Evolutionary conservation across 2,113 vertebrate genomes (phyloP).

Genomic region (Sceloporus tristichus): DNA sequence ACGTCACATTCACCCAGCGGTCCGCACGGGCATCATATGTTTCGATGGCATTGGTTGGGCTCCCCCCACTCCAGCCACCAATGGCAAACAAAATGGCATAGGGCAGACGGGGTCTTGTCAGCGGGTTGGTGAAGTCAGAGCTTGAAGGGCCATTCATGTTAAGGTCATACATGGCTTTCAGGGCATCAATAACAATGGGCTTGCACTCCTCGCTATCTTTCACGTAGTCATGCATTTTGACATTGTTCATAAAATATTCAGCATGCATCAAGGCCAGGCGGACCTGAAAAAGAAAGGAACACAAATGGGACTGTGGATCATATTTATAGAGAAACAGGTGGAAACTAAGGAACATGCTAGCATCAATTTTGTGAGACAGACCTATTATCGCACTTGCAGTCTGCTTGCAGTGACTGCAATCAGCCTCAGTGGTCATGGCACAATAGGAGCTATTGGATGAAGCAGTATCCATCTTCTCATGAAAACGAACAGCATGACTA

Average conservation of each 20-base stretch:
- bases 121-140: slow-evolving; percentile 63
- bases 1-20: slow-evolving; percentile 81
- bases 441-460: background rate
- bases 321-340: accelerated
- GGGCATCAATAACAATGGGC: slow-evolving; percentile 74
- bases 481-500: background rate
- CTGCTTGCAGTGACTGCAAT: too few species aligned
- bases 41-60: slow-evolving; percentile 82
- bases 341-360: background rate
- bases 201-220: slow-evolving; percentile 79
- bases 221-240: slow-evolving; percentile 80
- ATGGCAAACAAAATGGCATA: slow-evolving; percentile 81
- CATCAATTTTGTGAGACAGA: background rate
- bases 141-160: slow-evolving; percentile 70
- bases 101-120: slow-evolving; percentile 84
- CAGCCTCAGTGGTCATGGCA: background rate
- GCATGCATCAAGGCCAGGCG: slow-evolving; percentile 79
- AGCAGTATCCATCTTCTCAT: background rate
- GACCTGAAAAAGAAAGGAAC: slow-evolving; percentile 70
- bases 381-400: background rate
- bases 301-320: slow-evolving; percentile 3
- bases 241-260: slow-evolving; percentile 82
- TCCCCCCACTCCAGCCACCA: slow-evolving; percentile 83
- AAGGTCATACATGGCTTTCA: slow-evolving; percentile 80
- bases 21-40: slow-evolving; percentile 81